Evolutionary conservation across 2,113 vertebrate genomes (phyloP).

Genomic region (Calidris pygmaea): DNA sequence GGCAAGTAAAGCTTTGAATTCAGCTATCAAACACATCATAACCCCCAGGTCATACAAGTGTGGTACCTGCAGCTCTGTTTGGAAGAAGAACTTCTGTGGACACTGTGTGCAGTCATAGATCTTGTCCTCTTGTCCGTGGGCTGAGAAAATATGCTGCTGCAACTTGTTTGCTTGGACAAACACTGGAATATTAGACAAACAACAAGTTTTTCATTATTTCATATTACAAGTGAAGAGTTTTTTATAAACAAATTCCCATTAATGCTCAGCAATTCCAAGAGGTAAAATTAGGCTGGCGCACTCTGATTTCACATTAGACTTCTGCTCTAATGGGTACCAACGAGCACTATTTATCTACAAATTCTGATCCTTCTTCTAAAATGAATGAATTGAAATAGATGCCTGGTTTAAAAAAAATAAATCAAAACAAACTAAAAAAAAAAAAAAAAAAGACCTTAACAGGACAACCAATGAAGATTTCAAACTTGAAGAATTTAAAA

Average conservation of each 20-base stretch:
- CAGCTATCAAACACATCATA: slow-evolving; percentile 21
- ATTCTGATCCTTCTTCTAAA: background rate
- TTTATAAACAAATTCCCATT: background rate
- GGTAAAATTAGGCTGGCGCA: background rate
- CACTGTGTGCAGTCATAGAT: slow-evolving; percentile 99
- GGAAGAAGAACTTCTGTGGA: slow-evolving; percentile 99
- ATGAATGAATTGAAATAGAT: background rate
- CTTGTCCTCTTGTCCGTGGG: slow-evolving; percentile 99
- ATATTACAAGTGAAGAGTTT: background rate
- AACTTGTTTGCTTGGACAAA: slow-evolving; percentile 99
- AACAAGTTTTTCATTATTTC: slow-evolving; percentile 50
- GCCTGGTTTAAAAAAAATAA: background rate
- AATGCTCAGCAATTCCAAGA: slow-evolving; percentile 37
- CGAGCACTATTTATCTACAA: background rate
- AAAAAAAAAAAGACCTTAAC: background rate
- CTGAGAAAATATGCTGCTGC: slow-evolving; percentile 99
- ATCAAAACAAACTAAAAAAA: background rate
- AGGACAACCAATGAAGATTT: slow-evolving; percentile 4
- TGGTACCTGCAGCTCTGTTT: slow-evolving; percentile 98
- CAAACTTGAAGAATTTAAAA: slow-evolving; percentile 44
- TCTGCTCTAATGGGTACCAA: background rate
- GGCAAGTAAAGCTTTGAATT: background rate
- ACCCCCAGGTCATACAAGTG: background rate
- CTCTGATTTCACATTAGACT: slow-evolving; percentile 16
- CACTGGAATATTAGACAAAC: slow-evolving; percentile 79